These are phyloP conservation scores for Auanema sp. DNA, from an alignment of 2,888 invertebrate species.

Conservation along the genomic window DNA sequence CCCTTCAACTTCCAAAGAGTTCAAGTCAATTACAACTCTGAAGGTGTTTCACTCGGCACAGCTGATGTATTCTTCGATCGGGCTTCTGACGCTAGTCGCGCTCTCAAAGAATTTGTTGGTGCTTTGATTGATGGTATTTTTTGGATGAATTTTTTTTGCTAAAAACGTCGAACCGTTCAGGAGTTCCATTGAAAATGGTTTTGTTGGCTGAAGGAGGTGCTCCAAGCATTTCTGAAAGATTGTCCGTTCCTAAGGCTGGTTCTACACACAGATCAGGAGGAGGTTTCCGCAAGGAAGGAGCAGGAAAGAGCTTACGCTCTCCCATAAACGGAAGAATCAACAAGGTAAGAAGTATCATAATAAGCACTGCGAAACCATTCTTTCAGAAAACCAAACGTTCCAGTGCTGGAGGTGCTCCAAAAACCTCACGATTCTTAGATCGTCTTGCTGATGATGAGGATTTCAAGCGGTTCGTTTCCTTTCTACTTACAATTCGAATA, in stretches of 20 bases:
- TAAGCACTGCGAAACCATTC: too few relatives aligned
- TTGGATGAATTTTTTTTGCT: background rate
- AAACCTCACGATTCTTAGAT: background rate
- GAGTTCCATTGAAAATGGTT: background rate
- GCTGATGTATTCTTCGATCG: constrained; percentile 3
- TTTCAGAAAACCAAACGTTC: too few relatives aligned
- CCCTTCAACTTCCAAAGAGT: background rate
- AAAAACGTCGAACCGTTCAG: background rate
- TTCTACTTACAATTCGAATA: too few relatives aligned
- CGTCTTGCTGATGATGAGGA: constrained; percentile 13
- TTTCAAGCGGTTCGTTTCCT: background rate
- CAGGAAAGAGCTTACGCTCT: too few relatives aligned
- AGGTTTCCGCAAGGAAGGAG: too few relatives aligned
- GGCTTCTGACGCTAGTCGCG: background rate
- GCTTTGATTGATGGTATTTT: constrained; percentile 9
- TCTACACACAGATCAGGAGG: too few relatives aligned
- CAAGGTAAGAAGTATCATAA: too few relatives aligned
- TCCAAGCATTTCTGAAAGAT: too few relatives aligned
- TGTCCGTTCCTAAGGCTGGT: too few relatives aligned
- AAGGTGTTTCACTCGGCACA: constrained; percentile 4
- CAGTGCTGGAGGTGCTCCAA: too few relatives aligned
- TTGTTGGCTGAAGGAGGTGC: background rate
- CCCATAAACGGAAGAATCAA: too few relatives aligned
- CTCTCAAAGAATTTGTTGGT: background rate
- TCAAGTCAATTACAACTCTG: background rate